phyloP scores from a whole-genome alignment of 2,113 vertebrate genomes.

The Daboia siamensis region DNA sequence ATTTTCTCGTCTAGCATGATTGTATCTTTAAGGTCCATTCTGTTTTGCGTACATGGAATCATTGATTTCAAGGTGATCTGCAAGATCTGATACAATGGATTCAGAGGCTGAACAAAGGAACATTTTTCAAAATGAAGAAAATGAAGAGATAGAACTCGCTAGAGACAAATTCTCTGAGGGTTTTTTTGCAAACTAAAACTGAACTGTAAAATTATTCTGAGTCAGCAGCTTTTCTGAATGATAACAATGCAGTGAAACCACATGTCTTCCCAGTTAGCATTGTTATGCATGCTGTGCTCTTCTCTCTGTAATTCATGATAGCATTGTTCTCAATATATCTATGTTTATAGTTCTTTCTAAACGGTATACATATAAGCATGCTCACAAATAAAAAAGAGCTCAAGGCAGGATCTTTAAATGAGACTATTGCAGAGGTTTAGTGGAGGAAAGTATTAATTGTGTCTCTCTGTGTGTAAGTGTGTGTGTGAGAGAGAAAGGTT shows the following conservation, averaged over 20 bases:
- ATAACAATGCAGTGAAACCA: constrained; percentile 20
- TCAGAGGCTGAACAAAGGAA: not conserved
- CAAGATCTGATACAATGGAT: not conserved
- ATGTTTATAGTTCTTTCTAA: not conserved
- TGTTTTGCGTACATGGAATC: not conserved
- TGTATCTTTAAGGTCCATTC: not conserved
- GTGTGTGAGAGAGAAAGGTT: not conserved
- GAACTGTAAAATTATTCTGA: not conserved
- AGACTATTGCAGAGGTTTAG: not conserved
- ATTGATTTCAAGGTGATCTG: not conserved
- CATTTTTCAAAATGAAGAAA: not conserved
- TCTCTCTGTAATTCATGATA: constrained; percentile 2
- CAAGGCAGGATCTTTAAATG: no score
- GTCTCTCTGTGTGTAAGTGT: not conserved
- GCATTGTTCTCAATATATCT: constrained; percentile 43
- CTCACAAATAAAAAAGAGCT: not conserved
- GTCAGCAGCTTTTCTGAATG: constrained; percentile 44
- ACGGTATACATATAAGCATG: not conserved
- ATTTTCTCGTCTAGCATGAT: not conserved
- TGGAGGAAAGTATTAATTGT: not conserved
- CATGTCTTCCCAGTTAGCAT: constrained; percentile 25
- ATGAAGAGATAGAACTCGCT: constrained; percentile 36
- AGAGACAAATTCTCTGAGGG: constrained; percentile 33
- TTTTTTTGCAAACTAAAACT: constrained; percentile 24
- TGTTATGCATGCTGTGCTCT: constrained; percentile 28